Percentiles rank a stretch among this genome's conserved stretches.
Conservation (phyloP, 1,140 invertebrate genomes). For the Drosophila funebris region DNA sequence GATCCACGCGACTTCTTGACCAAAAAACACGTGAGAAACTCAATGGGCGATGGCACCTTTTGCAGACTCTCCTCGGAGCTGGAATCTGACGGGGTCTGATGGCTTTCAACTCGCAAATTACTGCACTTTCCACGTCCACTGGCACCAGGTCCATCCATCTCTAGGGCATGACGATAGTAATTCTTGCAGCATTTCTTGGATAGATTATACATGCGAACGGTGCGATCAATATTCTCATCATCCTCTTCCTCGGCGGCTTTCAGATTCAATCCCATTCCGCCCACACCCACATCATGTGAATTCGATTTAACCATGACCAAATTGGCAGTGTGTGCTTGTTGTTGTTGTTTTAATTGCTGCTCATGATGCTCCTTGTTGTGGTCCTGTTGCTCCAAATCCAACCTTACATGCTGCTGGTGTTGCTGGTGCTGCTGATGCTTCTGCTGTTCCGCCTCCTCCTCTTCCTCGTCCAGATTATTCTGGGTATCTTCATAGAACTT, state of each 20-base stretch:
- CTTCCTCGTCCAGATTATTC: constrained; percentile 69
- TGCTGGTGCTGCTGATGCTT: constrained; percentile 11
- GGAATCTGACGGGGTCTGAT: constrained; percentile 56
- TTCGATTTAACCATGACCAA: constrained; percentile 66
- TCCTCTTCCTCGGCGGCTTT: constrained; percentile 66
- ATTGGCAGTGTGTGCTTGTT: constrained; percentile 25
- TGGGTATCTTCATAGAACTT: constrained; percentile 73
- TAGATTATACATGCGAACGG: constrained; percentile 79
- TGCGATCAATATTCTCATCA: constrained; percentile 76
- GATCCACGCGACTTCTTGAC: constrained; percentile 69
- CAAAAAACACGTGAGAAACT: constrained; percentile 80
- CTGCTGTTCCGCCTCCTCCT: constrained; percentile 37
- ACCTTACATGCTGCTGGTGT: not conserved
- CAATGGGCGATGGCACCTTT: constrained; percentile 77
- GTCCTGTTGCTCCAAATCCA: constrained; percentile 12
- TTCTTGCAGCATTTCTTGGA: constrained; percentile 82
- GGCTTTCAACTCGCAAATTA: constrained; percentile 48
- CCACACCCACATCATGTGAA: constrained; percentile 67
- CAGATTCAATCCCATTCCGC: constrained; percentile 60
- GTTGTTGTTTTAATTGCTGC: constrained; percentile 3
- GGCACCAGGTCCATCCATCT: constrained; percentile 55
- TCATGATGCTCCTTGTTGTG: constrained; percentile 20
- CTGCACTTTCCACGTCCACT: constrained; percentile 62
- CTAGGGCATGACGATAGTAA: constrained; percentile 71
- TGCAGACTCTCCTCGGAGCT: constrained; percentile 78